Base-by-base conservation (phyloP, 2,113 vertebrate genomes). In the Lophura nycthemera region DNA sequence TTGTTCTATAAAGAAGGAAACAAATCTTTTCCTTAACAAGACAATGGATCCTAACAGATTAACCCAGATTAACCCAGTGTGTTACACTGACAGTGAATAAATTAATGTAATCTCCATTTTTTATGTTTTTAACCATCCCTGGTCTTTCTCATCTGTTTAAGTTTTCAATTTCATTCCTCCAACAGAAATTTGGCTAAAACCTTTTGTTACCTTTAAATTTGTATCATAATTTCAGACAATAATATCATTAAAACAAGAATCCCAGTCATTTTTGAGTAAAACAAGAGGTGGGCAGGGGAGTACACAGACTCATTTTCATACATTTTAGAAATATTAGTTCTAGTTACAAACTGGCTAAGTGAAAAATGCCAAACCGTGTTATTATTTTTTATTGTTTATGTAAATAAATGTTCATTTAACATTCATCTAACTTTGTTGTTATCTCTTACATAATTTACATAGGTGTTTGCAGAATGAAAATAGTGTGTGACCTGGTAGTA, bases 191-290 rank as follows among this genome's bases (percentile, higher is more conserved):
- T 11, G 2, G 4, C 32, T 79, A 73, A 83, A 57, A 20, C 15
- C 47, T 86, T 88, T 94, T 74, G 47, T 91, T 12, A 83, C 40
- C 32, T 45, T 81, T 79, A 76, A 88, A 60, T 81, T 79, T 94
- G 76, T 56, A 91, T 25, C 38, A 20, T 43, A 45, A 92, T 67
- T 91, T 50, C 64, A 42, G 67, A 60, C 8, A 54, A 91, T 83
- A 10, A 20, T 20, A 36, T 67, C 86, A 91, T 71, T 90, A 77
- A 74, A 77, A 85, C 16, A 43, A 17, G 20, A 70, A 92, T 78
- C 30, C 2, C 48, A 80, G 19, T 77, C 79, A 43, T 30, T 18
- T 88, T 50, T 80, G 20, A 61, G 61, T 52, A 63, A 66, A 86
- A 3, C 16, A 60, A 78, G 16, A 43, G 54, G 66, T 48, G 2